Base-by-base conservation (phyloP, 1,140 invertebrate genomes). In the Brachionus paranguensis region DNA sequence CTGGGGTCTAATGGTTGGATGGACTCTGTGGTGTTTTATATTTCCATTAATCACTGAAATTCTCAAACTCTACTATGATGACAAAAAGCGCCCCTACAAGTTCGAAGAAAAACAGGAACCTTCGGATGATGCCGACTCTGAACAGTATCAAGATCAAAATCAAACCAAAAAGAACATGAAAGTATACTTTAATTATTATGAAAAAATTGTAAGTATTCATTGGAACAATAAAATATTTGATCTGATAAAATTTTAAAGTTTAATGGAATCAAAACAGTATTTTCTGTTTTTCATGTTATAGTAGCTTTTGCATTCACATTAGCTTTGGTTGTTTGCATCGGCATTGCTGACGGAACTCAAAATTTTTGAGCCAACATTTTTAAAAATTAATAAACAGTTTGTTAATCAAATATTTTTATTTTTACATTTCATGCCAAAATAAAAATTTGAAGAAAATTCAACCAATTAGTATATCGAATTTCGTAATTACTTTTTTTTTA, bases 1-100 rank as follows among this genome's bases (percentile, higher is more conserved):
- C 4, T 81, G 78, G 78, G 78, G 78, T 43, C 24, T 81, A 37
- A 43, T 81, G 78, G 24, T 68, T 27, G 78, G 78, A 11, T 81
- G 78, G 78, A 24, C 64, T 24, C 10, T 81, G 20, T 81, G 78
- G 78, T 81, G 78, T 45, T 64, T 81, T 29, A 81, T 81, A 7
- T 17, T 81, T 29, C 78, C 78, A 20, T 41, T 81, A 11, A 24
- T 33, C 10, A 33, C 60, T 1, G 78, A 81, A 47, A 81, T 81
- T 6, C 14, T 64, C 3, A 81, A 43, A 14, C 24, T 64, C 20
- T 68, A 47, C 24, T 76, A 29, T 50, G 33, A 50, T 37, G 45
- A 27, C 20, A 76, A 50, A 50, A 33, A 76, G 33, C 27, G 47
- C 24, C 43, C 45, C 3, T 76, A 76, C 29, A 50, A 29, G 24